phyloP scores from a whole-genome alignment of 2,888 invertebrate species.

The Ceraclea dissimilis region DNA sequence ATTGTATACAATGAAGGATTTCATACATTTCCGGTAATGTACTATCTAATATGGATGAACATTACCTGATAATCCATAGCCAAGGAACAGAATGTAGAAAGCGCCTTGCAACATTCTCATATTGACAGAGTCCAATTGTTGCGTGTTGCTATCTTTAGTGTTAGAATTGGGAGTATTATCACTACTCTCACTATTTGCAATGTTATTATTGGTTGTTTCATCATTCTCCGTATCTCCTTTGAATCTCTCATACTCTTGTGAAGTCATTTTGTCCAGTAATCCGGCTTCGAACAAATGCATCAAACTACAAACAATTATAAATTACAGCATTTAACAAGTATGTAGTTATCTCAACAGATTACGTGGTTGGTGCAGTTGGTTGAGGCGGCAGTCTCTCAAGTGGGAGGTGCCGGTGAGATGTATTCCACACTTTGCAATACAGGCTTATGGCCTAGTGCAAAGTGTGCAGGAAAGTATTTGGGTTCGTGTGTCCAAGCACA shows the following conservation, averaged over 20 bases:
- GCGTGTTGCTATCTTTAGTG: constrained; percentile 17
- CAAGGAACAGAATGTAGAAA: constrained; percentile 61
- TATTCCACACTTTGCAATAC: too few species aligned
- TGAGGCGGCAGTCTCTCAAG: too few species aligned
- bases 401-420: too few species aligned
- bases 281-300: constrained; percentile 71
- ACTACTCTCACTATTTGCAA: constrained; percentile 11
- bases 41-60: not conserved
- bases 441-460: too few species aligned
- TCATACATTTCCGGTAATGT: too few species aligned
- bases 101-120: constrained; percentile 66
- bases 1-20: too few species aligned
- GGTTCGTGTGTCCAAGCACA: too few species aligned
- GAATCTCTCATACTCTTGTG: constrained; percentile 64
- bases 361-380: too few species aligned
- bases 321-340: not conserved
- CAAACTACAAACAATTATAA: constrained; percentile 40
- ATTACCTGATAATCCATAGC: constrained; percentile 54
- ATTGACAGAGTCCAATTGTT: constrained; percentile 55
- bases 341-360: too few species aligned
- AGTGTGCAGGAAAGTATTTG: too few species aligned
- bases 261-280: constrained; percentile 68
- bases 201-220: constrained; percentile 28
- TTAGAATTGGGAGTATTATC: constrained; percentile 21
- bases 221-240: constrained; percentile 48